These are phyloP conservation scores for Melanaphis sacchari DNA, from an alignment of 1,140 invertebrate genomes.

Conservation along the genomic window DNA sequence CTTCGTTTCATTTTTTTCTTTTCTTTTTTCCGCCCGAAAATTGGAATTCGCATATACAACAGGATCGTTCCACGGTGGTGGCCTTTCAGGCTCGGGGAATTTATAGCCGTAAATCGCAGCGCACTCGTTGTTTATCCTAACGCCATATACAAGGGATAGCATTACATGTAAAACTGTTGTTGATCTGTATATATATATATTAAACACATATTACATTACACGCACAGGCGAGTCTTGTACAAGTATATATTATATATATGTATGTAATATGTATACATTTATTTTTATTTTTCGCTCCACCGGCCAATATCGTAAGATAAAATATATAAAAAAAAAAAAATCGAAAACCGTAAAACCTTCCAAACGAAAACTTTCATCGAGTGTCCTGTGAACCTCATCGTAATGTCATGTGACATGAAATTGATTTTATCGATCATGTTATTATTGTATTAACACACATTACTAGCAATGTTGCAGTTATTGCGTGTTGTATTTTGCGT, in stretches of 20 bases:
- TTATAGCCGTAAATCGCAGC: constrained; percentile 36
- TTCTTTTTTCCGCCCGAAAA: constrained; percentile 2
- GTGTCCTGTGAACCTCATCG: background rate
- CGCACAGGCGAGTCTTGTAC: background rate
- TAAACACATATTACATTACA: background rate
- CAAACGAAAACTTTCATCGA: background rate
- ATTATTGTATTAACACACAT: background rate
- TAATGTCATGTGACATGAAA: background rate
- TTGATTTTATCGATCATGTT: background rate
- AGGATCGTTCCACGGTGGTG: background rate
- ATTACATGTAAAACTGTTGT: constrained; percentile 36
- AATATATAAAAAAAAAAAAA: background rate
- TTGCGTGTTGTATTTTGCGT: background rate
- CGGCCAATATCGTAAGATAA: constrained; percentile 21
- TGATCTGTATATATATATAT: background rate
- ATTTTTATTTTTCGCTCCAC: constrained; percentile 25
- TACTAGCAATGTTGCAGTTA: background rate
- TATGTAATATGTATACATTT: background rate
- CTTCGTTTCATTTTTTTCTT: constrained; percentile 7
- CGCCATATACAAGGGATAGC: background rate
- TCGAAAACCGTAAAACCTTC: background rate
- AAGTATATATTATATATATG: background rate
- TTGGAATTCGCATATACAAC: constrained; percentile 26
- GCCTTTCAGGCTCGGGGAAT: background rate
- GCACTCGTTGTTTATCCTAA: constrained; percentile 26